Evolutionary conservation across 1,140 invertebrate genomes (phyloP), one percentile per base, ranked within the genome.

Genomic region (Drosophila hydei): DNA sequence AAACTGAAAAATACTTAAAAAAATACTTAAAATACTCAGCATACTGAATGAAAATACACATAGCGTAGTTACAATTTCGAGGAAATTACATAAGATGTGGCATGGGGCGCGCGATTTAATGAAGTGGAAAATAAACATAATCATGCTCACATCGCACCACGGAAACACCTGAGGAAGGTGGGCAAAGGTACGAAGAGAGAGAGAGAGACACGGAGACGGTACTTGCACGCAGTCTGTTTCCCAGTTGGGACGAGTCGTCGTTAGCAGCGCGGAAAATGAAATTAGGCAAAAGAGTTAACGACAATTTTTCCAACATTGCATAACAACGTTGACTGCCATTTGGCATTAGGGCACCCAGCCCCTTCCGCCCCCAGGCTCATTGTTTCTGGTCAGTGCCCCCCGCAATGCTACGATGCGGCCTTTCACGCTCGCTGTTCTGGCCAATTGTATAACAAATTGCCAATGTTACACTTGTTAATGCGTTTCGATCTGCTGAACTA

Each of bases 91-190:
- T 85, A 85, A 85, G 48, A 58, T 61, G 68, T 74, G 77, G 64
- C 40, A 61, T 56, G 55, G 25, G 40, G 21, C 71, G 70, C 65
- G 71, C 77, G 62, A 83, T 62, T 88, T 85, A 85, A 85, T 85
- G 83, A 85, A 85, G 83, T 85, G 78, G 71, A 85, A 85, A 87
- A 85, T 85, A 85, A 84, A 84, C 75, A 84, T 69, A 84, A 79
- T 75, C 72, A 69, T 43, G 54, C 52, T 56, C 52, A 27, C 60
- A 76, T 69, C 27, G 30, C 36, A 21, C 52, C 51, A 8, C 38
- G 38, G 14, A 42, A 42, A 8, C 38, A 42, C 30, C 30, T 33
- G 30, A 33, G 30, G 9, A 11, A 33, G 30, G 8, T 1, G 8
- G 1, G 27, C 27, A 30, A 3, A 23, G 38, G n/a, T 11, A 40